phyloP scores from a whole-genome alignment of 2,113 vertebrate species.

The Tetrax tetrax region DNA sequence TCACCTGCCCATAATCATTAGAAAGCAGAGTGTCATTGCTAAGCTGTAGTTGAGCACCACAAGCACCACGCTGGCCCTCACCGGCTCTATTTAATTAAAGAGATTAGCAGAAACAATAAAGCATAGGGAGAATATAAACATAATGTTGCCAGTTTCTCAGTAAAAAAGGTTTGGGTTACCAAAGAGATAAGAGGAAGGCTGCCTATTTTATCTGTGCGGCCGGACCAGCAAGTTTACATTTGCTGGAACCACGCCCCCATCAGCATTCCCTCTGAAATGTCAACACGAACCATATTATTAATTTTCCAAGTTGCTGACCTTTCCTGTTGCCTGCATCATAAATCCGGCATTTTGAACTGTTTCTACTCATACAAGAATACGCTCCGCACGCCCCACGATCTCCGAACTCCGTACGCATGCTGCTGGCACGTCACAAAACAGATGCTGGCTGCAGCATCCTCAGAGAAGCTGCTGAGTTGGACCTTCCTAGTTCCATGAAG shows the following conservation, averaged over 20 bases:
- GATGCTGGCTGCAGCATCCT: rapidly evolving
- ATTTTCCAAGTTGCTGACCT: conserved; percentile 55
- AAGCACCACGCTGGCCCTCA: background rate
- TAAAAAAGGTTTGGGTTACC: background rate
- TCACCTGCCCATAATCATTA: background rate
- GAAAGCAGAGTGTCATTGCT: background rate
- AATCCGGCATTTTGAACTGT: background rate
- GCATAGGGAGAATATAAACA: background rate
- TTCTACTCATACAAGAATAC: background rate
- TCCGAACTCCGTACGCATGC: background rate
- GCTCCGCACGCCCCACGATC: background rate
- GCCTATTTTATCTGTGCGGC: background rate
- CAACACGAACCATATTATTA: conserved; percentile 3
- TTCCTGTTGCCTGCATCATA: conserved; percentile 15
- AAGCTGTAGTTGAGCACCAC: background rate
- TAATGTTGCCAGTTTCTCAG: background rate
- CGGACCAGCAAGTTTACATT: background rate
- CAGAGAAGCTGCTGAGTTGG: background rate
- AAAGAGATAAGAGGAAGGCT: background rate
- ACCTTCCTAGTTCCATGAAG: background rate
- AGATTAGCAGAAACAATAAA: conserved; percentile 29
- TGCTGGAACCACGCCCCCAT: background rate
- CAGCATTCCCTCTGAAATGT: conserved; percentile 50
- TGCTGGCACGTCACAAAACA: background rate
- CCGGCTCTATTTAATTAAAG: conserved; percentile 13